Conservation (phyloP, 1,140 invertebrate genomes). For the Drosophila repleta region DNA sequence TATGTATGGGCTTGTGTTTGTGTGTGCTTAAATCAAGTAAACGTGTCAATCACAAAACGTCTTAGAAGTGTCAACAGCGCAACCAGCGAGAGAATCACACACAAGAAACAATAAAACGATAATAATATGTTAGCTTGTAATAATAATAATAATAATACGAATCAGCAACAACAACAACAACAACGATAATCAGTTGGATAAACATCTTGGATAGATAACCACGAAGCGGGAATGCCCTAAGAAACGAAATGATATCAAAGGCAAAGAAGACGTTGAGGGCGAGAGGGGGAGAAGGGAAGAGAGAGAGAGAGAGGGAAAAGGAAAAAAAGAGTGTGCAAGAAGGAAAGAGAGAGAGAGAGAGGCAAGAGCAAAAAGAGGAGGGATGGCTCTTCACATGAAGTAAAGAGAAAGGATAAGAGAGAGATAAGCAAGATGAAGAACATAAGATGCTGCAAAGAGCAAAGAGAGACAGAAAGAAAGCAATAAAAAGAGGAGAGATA, state of each 20-base stretch:
- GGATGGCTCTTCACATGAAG: too few species aligned
- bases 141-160: slow-evolving; percentile 27
- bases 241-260: background rate
- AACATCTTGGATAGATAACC: slow-evolving; percentile 8
- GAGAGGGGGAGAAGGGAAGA: background rate
- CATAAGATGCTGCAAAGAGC: too few species aligned
- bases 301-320: background rate
- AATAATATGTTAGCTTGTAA: slow-evolving; percentile 23
- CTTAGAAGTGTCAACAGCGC: slow-evolving; percentile 40
- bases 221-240: slow-evolving; percentile 12
- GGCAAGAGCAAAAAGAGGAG: background rate
- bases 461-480: background rate
- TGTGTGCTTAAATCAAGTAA: slow-evolving; percentile 46
- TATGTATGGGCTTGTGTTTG: slow-evolving; percentile 16
- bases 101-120: slow-evolving; percentile 31
- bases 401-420: background rate
- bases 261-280: background rate
- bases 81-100: slow-evolving; percentile 14
- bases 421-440: background rate
- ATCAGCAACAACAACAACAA: slow-evolving; percentile 6
- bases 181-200: slow-evolving; percentile 27
- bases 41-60: slow-evolving; percentile 47
- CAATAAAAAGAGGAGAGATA: background rate
- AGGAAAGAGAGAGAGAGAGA: background rate
- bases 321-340: background rate